A percentile compares a stretch with the other conserved stretches of the same genome.
Conservation (phyloP, 92 coral and sea anemone genomes). For the Paragorgia papillata region DNA sequence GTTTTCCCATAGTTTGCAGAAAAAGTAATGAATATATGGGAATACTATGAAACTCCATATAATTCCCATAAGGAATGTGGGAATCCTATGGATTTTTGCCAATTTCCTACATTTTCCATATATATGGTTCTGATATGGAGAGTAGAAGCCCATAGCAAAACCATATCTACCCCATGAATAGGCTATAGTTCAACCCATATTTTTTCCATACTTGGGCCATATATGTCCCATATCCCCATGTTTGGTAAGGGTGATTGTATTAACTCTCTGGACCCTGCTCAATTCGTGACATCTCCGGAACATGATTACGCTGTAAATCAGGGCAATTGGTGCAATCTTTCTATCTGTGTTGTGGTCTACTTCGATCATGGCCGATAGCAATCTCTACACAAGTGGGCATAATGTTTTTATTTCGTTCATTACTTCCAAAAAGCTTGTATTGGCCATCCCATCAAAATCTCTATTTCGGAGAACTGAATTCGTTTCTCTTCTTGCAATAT, state of each 20-base stretch:
- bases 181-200: too few species aligned
- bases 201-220: too few species aligned
- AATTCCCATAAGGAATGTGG: too few species aligned
- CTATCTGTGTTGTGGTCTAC: conserved; percentile 23
- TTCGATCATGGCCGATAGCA: conserved; percentile 39
- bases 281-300: conserved; percentile 51
- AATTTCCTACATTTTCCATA: too few species aligned
- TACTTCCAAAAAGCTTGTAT: conserved; percentile 29
- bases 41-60: too few species aligned
- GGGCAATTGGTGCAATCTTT: conserved; percentile 45
- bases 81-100: too few species aligned
- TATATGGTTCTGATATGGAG: too few species aligned
- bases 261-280: conserved; percentile 50
- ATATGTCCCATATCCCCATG: too few species aligned
- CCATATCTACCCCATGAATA: too few species aligned
- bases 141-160: too few species aligned
- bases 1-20: too few species aligned
- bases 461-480: conserved; percentile 41
- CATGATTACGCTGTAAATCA: conserved; percentile 50
- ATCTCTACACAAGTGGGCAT: conserved; percentile 26
- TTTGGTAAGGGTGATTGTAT: conserved; percentile 52
- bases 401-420: conserved; percentile 28
- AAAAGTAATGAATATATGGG: too few species aligned
- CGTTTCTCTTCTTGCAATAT: conserved; percentile 56
- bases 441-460: conserved; percentile 32